A percentile compares a stretch with the other conserved stretches of the same genome.
phyloP scores from a whole-genome alignment of 2,888 invertebrate genomes.

The Ophion ellenae region DNA sequence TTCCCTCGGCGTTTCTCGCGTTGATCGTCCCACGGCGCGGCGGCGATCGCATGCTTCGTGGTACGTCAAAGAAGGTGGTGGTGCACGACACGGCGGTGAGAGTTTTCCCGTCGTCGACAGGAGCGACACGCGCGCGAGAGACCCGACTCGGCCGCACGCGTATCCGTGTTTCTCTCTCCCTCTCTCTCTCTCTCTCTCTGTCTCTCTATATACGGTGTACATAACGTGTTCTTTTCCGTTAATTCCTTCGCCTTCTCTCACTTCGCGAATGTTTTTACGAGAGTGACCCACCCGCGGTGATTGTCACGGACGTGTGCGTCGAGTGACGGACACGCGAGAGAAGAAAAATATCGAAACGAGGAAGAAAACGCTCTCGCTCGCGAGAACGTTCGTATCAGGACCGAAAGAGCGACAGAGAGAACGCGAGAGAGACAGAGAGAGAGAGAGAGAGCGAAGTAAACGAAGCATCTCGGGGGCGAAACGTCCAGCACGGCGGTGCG shows the following conservation, averaged over 20 bases:
- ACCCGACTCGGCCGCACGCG: not conserved
- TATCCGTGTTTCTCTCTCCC: not conserved
- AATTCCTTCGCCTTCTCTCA: constrained; percentile 6
- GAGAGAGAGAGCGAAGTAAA: constrained; percentile 17
- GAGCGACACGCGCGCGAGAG: constrained; percentile 69
- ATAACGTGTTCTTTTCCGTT: constrained; percentile 24
- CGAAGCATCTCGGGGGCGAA: constrained; percentile 56
- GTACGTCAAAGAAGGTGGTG: constrained; percentile 73
- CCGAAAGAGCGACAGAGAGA: not conserved
- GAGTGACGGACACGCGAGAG: constrained; percentile 65
- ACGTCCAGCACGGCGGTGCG: constrained; percentile 64
- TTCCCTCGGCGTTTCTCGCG: not conserved
- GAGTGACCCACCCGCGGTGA: constrained; percentile 70
- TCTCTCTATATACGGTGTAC: constrained; percentile 34
- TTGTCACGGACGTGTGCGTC: constrained; percentile 70
- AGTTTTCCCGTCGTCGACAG: constrained; percentile 52
- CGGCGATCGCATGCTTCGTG: constrained; percentile 57
- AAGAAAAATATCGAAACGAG: not conserved
- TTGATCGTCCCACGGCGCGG: not conserved
- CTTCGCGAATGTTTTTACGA: constrained; percentile 74
- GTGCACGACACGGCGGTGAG: constrained; percentile 50
- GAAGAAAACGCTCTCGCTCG: not conserved
- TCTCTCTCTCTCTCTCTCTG: constrained; percentile 8
- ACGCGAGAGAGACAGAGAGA: too few species aligned
- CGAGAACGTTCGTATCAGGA: not conserved